Evolutionary conservation across 53 echinoderm and acorn worm species (phyloP), one percentile per base, ranked within the genome.

Genomic region (Astropecten irregularis): DNA sequence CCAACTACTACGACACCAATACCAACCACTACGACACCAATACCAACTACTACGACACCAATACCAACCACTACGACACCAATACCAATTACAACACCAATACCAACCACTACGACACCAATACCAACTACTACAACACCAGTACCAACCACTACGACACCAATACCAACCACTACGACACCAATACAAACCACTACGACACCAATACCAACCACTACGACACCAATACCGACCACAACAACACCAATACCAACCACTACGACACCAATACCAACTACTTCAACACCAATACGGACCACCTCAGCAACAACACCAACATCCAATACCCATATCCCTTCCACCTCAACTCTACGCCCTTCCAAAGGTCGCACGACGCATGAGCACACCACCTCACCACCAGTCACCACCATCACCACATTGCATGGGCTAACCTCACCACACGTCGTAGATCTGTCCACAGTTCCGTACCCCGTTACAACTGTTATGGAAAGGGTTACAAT

Each of bases 381-480:
- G n/a, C n/a, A n/a, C 28, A 18, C 48, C 15, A 71, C 71, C 25
- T 30, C 71, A 49, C 49, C 71, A 26, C 71, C 47, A 71, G 15
- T 48, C 16, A 42, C 30, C 3, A 68, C 70, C 16, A 69, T 31
- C 28, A 79, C 46, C 79, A 20, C 62, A 47, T 33, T 79, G 79
- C 79, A 79, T 79, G 79, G 47, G 38, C 37, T 77, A 62, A 61
- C 40, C 76, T 76, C 57, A 22, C 39, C 76, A 40, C 57, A 18
- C 37, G 76, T 25, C 37, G 57, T 40, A 40, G 40, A 76, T 76
- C 76, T 14, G 23, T 40, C 76, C 37, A 26, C 76, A 40, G 18
- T 54, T 40, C 3, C 56, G 39, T 52, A 32, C 32, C 0, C 52
- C 34, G 71, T 31, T 71, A 57, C 76, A 19, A 76, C 76, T 9